Percentiles rank a stretch among this genome's conserved stretches.
Conservation (phyloP, 2,797 vertebrate genomes). For the Dendrocincla fuliginosa region DNA sequence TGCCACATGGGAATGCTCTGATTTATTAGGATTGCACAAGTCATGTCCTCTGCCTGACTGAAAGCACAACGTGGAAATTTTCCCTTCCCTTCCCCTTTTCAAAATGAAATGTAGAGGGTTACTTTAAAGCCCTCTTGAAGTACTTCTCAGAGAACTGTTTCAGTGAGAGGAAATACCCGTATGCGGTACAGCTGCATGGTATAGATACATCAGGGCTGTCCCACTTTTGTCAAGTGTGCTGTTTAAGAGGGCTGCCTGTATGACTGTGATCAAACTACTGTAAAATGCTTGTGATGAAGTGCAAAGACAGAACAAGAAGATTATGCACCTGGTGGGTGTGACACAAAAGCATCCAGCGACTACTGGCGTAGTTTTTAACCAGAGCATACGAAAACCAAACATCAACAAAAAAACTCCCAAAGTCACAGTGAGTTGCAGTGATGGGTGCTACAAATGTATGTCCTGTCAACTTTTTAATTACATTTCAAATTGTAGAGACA, state of each 20-base stretch:
- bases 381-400: not conserved
- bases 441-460: not conserved
- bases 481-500: not conserved
- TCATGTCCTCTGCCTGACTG: constrained; percentile 90
- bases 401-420: not conserved
- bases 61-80: constrained; percentile 85
- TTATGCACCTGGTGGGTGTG: not conserved
- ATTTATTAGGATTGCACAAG: constrained; percentile 90
- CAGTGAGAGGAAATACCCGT: not conserved
- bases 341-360: not conserved
- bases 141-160: not conserved
- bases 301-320: not conserved
- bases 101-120: constrained; percentile 74
- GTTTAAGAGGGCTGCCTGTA: not conserved
- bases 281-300: not conserved
- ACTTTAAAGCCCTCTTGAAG: constrained; percentile 62
- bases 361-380: not conserved
- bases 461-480: not conserved
- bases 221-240: not conserved
- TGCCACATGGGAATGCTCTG: constrained; percentile 88
- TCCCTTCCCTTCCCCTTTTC: constrained; percentile 39
- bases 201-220: not conserved
- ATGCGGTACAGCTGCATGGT: not conserved
- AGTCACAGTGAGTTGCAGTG: not conserved
- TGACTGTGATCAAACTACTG: not conserved